Evolutionary conservation across 2,888 invertebrate species (phyloP).

Genomic region (Apotomis betuletana): DNA sequence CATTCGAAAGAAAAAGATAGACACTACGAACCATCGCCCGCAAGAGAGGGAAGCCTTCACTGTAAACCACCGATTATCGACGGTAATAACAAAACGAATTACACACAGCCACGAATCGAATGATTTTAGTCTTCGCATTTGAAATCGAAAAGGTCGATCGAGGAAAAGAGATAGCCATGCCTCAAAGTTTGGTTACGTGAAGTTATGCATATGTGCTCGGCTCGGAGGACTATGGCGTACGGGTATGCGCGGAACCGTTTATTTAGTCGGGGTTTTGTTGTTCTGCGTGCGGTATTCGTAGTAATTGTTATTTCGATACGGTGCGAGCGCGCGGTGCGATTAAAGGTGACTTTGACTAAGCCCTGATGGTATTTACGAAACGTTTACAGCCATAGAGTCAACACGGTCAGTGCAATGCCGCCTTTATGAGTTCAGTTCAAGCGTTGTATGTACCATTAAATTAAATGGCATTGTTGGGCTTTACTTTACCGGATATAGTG

Average conservation of each 20-base stretch:
- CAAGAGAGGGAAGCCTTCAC: constrained; percentile 58
- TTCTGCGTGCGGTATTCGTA: constrained; percentile 61
- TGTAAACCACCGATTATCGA: constrained; percentile 58
- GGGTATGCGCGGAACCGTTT: constrained; percentile 63
- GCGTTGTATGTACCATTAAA: constrained; percentile 10
- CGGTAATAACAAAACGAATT: constrained; percentile 67
- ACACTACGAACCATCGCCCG: constrained; percentile 55
- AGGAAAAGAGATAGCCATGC: constrained; percentile 63
- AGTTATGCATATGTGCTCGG: constrained; percentile 46
- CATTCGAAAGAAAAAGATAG: constrained; percentile 67
- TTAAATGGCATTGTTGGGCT: constrained; percentile 13
- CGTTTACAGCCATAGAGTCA: constrained; percentile 19
- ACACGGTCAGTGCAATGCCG: constrained; percentile 22
- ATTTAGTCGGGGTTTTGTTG: constrained; percentile 67
- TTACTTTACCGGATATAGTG: constrained; percentile 1
- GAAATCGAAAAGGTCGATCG: constrained; percentile 53
- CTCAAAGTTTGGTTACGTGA: constrained; percentile 51
- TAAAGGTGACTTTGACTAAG: constrained; percentile 38
- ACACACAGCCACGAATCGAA: constrained; percentile 63
- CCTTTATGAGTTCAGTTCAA: constrained; percentile 17
- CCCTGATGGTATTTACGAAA: constrained; percentile 31
- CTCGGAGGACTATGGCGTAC: constrained; percentile 63
- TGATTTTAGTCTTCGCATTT: constrained; percentile 51
- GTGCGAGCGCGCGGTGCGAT: constrained; percentile 52
- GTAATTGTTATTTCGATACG: constrained; percentile 73